Percentiles rank a stretch among this genome's conserved stretches.
Evolutionary conservation across 2,797 vertebrate genomes (phyloP).

Genomic region (Acridotheres tristis): DNA sequence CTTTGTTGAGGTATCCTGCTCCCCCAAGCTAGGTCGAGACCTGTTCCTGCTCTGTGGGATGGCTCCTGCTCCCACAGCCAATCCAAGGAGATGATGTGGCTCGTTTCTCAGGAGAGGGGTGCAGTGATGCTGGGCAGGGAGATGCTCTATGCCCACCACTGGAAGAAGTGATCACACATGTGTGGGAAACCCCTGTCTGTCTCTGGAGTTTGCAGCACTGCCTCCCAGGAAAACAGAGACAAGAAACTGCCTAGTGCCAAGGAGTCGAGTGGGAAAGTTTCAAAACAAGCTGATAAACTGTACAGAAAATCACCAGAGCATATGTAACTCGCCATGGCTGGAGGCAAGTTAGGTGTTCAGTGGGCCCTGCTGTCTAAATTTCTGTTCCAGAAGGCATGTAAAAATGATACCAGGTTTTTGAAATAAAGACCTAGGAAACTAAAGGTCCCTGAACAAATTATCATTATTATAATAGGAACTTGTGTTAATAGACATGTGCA

Average conservation of each 20-base stretch:
- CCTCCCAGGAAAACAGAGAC: neutral
- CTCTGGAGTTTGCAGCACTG: neutral
- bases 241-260: neutral
- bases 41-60: neutral
- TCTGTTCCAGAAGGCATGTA: neutral
- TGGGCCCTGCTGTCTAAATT: neutral
- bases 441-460: neutral
- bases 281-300: neutral
- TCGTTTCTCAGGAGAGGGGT: neutral
- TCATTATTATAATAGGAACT: neutral
- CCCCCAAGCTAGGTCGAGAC: neutral
- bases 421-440: neutral
- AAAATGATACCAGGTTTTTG: neutral
- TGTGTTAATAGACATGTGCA: neutral
- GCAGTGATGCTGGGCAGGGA: neutral
- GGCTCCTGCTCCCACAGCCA: neutral
- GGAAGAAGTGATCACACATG: neutral
- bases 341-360: neutral
- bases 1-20: neutral
- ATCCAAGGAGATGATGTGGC: neutral
- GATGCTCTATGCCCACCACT: neutral
- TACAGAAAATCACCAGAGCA: neutral
- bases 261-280: neutral
- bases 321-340: neutral
- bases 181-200: neutral